Evolutionary conservation across 2,888 invertebrate genomes (phyloP), one percentile per base, ranked within the genome.

Genomic region (Papilio gigon): DNA sequence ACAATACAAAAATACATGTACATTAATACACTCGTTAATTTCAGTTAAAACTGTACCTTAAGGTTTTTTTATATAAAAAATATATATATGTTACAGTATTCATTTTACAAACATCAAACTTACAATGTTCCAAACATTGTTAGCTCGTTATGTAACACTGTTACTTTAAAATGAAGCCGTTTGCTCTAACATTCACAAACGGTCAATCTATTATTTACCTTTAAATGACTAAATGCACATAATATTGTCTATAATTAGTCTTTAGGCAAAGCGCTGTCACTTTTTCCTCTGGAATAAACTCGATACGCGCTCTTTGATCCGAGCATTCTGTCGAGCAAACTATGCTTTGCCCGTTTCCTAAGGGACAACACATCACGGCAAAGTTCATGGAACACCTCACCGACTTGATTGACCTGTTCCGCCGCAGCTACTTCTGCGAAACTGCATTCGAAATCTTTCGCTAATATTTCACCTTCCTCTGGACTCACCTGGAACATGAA

Each of bases 351-450:
- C 81, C 97, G 94, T 75, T 97, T 93, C 77, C 97, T 93, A 11
- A 95, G 94, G 22, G 95, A 93, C 70, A 97, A 89, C 4, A 98
- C 96, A 78, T 97, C 96, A 25, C 96, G 94, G 84, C 97, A 97
- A 27, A 97, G 93, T 78, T 97, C 97, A 82, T 95, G 95, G 89
- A 96, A 98, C 20, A 95, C 96, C 72, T 97, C 96, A 0, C 96
- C 96, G 5, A 98, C 96, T 81, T 96, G 96, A 67, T 94, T 94
- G 11, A 96, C 96, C 88, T 97, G 97, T 84, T 98, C 97, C 0
- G 97, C 97, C 0, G 97, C 97, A 0, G 97, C 95, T 12, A 97
- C 96, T 87, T 98, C 97, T 44, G 95, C 95, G 86, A 97, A 98
- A 81, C 94, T 95, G 85, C 97, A 97, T 80, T 97, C 97, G 80